Base-by-base conservation (phyloP, 1,140 invertebrate genomes). In the Varroa destructor region DNA sequence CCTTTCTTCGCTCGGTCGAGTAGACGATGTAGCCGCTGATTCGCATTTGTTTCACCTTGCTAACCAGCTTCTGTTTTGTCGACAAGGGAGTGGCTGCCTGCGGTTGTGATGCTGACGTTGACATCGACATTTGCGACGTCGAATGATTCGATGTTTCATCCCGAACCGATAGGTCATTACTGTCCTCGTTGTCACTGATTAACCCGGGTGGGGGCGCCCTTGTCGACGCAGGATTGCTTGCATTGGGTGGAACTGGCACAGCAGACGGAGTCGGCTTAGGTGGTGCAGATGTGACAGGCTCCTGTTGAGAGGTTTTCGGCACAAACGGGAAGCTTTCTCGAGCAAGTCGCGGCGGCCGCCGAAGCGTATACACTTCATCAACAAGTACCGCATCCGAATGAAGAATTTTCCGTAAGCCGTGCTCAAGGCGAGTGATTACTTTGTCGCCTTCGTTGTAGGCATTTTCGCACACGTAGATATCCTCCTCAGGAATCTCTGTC, bases 1-100 rank as follows among this genome's bases (percentile, higher is more conserved):
- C 80, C 86, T 94, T 83, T 14, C 96, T 84, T 55, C 96, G 87
- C 82, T 99, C 96, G 79, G 93, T 89, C 14, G 96, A 96, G 83
- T 97, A 99, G 42, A 99, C 84, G 78, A 99, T 98, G 81, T 99
- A 99, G 10, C 95, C 95, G 76, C 93, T 96, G 73, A 97, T 89
- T 75, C 61, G 40, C 61, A 67, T 67, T 46, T 40, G 61, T 71
- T 78, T 77, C 54, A 80, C 71, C 43, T 73, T 73, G 71, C 55
- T 73, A 25, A 40, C 42, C 43, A 58, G 43, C 12, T 61, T 71
- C 58, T 67, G 61, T 40, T 67, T 67, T 12, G 61, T 36, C 12
- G 61, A 67, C 61, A 67, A 46, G 40, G 61, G 61, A 2, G 61
- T 67, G 12, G 61, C 14, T 5, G 46, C 46, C 46, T 3, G 46